Percentiles rank a stretch among this genome's conserved stretches.
Evolutionary conservation across 2,888 invertebrate genomes (phyloP).

Genomic region (Lingula anatina): DNA sequence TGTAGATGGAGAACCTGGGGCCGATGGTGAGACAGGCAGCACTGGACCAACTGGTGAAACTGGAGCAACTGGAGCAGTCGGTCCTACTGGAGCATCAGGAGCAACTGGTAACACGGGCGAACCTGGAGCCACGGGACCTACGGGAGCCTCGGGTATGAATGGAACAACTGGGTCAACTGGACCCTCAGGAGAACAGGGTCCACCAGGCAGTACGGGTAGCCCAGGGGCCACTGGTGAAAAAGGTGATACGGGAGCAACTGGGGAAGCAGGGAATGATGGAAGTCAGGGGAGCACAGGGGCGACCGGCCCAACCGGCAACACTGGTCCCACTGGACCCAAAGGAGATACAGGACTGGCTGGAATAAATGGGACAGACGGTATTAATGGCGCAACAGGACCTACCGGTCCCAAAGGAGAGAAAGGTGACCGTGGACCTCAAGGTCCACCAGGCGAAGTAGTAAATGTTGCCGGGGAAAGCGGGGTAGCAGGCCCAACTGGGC

Average conservation of each 20-base stretch:
- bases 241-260: constrained; percentile 35
- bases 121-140: constrained; percentile 21
- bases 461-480: too few species aligned
- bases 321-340: constrained; percentile 26
- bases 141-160: constrained; percentile 22
- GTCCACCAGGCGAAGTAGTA: constrained; percentile 9
- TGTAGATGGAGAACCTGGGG: too few species aligned
- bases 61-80: constrained; percentile 68
- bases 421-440: too few species aligned
- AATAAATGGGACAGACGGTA: too few species aligned
- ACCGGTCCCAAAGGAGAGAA: constrained; percentile 26
- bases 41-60: constrained; percentile 58
- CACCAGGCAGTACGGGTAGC: constrained; percentile 29
- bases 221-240: constrained; percentile 25
- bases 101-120: neutral
- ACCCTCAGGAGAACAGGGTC: constrained; percentile 23
- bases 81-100: constrained; percentile 12
- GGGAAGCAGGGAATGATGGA: constrained; percentile 33
- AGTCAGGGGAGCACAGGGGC: constrained; percentile 27
- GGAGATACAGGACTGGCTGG: too few species aligned
- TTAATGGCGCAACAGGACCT: constrained; percentile 25
- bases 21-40: constrained; percentile 26
- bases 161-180: constrained; percentile 26
- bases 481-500: constrained; percentile 8
- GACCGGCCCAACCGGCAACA: constrained; percentile 23